These are phyloP conservation scores for Acromyrmex charruanus DNA, from an alignment of 1,140 invertebrate genomes.

Conservation along the genomic window DNA sequence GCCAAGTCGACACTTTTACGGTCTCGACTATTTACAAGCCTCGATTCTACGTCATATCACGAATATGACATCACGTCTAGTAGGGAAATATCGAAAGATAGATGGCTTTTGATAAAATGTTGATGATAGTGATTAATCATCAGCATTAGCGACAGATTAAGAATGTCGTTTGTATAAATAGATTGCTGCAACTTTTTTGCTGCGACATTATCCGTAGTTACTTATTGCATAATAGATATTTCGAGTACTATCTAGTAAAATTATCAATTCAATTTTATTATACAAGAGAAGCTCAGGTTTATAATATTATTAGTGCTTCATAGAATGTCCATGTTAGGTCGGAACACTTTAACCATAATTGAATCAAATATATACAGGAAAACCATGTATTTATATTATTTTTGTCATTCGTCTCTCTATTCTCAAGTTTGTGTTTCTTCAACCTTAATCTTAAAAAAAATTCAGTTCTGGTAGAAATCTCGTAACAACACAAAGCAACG, in stretches of 20 bases:
- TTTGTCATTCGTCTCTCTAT: no score
- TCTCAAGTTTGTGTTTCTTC: not conserved
- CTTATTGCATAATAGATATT: not conserved
- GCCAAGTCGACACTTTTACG: slow-evolving; percentile 58
- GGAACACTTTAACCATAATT: not conserved
- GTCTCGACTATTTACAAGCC: slow-evolving; percentile 49
- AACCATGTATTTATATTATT: no score
- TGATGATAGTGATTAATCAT: slow-evolving; percentile 41
- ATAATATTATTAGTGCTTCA: not conserved
- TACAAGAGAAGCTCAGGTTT: not conserved
- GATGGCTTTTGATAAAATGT: slow-evolving; percentile 26
- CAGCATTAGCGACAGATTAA: slow-evolving; percentile 15
- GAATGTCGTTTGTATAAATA: slow-evolving; percentile 29
- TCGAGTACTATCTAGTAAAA: not conserved
- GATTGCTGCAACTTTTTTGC: not conserved
- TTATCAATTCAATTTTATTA: slow-evolving; percentile 10
- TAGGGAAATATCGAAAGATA: slow-evolving; percentile 39
- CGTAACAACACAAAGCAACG: not conserved
- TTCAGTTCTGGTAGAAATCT: slow-evolving; percentile 3
- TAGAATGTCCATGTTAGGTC: no score
- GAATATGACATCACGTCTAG: slow-evolving; percentile 16
- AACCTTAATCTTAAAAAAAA: not conserved
- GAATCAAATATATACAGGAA: no score
- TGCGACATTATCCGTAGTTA: not conserved
- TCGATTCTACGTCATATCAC: slow-evolving; percentile 22